Evolutionary conservation across 2,113 vertebrate species (phyloP).

Genomic region (Leucoraja erinaceus): DNA sequence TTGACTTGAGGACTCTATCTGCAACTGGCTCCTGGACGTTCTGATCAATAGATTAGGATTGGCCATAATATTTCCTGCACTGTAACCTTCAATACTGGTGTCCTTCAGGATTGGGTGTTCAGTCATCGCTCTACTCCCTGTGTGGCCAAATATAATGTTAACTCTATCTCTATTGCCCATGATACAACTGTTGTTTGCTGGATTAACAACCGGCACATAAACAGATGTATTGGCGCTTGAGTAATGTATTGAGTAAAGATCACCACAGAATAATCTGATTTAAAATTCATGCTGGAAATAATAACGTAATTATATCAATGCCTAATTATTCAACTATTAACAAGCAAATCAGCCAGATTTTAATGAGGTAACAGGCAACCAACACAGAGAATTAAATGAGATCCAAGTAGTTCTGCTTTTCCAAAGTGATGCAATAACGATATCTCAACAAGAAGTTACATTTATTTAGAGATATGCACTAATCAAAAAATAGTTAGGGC

Average conservation of each 20-base stretch:
- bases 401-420: no score
- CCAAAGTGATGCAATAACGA: background rate
- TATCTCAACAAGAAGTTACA: background rate
- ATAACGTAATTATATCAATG: background rate
- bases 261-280: background rate
- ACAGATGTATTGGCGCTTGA: background rate
- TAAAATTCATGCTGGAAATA: background rate
- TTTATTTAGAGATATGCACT: background rate
- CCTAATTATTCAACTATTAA: background rate
- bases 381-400: background rate
- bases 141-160: no score
- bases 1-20: no score
- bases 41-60: no score
- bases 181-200: no score
- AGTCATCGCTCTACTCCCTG: no score
- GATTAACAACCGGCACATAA: background rate
- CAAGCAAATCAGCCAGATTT: background rate
- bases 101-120: no score
- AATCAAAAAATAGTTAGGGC: background rate
- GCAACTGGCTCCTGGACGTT: no score
- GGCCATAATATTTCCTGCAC: no score
- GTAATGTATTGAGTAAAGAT: background rate
- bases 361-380: background rate
- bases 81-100: no score
- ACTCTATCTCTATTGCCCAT: no score